Percentiles rank a stretch among this genome's conserved stretches.
Conservation (phyloP, 2,797 vertebrate species). For the Thamnophis elegans region DNA sequence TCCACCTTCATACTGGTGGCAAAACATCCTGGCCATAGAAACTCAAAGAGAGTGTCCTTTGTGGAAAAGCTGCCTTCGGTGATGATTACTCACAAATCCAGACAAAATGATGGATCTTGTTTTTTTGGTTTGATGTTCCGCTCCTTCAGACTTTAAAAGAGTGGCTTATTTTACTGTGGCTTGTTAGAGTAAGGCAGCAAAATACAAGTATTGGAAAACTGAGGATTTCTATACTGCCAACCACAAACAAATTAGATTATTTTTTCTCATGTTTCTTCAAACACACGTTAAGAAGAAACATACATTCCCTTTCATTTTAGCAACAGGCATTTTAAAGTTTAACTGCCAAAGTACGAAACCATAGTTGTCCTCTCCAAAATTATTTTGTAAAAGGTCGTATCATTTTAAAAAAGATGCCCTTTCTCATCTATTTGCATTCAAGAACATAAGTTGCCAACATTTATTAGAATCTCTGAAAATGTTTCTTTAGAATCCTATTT, state of each 20-base stretch:
- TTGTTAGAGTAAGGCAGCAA: background rate
- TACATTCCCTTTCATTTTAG: background rate
- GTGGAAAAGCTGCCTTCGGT: slow-evolving; percentile 53
- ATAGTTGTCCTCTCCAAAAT: background rate
- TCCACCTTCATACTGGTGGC: slow-evolving; percentile 65
- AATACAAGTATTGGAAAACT: background rate
- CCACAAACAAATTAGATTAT: background rate
- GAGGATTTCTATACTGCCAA: background rate
- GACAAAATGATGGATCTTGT: slow-evolving; percentile 64
- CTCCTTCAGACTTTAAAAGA: slow-evolving; percentile 47
- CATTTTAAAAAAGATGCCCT: background rate
- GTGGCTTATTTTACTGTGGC: background rate
- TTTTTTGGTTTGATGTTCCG: slow-evolving; percentile 54
- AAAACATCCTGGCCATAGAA: slow-evolving; percentile 62
- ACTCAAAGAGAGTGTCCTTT: slow-evolving; percentile 41
- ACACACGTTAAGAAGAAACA: background rate
- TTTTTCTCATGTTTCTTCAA: background rate
- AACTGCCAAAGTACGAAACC: background rate
- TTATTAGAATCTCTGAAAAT: background rate
- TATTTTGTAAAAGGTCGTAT: background rate
- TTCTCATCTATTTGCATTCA: background rate
- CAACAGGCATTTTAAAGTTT: background rate
- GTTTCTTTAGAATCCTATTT: background rate
- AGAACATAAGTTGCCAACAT: background rate
- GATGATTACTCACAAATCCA: slow-evolving; percentile 67